These are phyloP conservation scores for Stegodyphus mimosarum DNA, from an alignment of 1,140 invertebrate genomes.

Conservation along the genomic window DNA sequence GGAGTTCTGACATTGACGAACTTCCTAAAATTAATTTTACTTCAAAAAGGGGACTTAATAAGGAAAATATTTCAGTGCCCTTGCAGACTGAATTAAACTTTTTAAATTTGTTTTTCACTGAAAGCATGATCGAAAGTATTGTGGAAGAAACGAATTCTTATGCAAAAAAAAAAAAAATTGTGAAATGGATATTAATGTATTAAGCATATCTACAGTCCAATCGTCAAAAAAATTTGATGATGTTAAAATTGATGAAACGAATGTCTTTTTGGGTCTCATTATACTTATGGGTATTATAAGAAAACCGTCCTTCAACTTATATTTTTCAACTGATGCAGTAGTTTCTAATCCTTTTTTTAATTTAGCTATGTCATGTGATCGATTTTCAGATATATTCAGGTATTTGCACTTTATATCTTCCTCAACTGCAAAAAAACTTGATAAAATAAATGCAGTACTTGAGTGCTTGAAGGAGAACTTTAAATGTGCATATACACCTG, in stretches of 20 bases:
- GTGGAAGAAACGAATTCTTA: constrained; percentile 7
- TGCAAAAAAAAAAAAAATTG: constrained; percentile 6
- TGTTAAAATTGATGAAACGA: constrained; percentile 10
- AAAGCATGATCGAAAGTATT: constrained; percentile 2
- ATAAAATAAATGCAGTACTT: too few relatives aligned
- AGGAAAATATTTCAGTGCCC: constrained; percentile 10
- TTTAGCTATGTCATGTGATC: background rate
- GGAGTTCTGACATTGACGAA: constrained; percentile 4
- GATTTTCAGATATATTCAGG: background rate
- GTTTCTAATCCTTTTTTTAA: background rate
- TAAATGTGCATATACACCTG: background rate
- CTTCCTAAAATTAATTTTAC: constrained; percentile 1
- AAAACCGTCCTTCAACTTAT: too few relatives aligned
- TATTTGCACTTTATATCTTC: background rate
- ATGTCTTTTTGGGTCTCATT: constrained; percentile 4
- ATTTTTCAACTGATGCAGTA: constrained; percentile 1
- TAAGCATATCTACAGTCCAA: too few relatives aligned
- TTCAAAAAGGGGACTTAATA: background rate
- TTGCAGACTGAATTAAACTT: constrained; percentile 16
- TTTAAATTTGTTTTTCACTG: constrained; percentile 4
- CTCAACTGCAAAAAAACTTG: background rate
- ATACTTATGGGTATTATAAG: constrained; percentile 9
- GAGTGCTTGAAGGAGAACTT: background rate
- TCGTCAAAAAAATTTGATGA: constrained; percentile 9
- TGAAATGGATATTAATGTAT: constrained; percentile 16